Conservation (phyloP, 2,888 invertebrate genomes). For the Drosophila quinaria region DNA sequence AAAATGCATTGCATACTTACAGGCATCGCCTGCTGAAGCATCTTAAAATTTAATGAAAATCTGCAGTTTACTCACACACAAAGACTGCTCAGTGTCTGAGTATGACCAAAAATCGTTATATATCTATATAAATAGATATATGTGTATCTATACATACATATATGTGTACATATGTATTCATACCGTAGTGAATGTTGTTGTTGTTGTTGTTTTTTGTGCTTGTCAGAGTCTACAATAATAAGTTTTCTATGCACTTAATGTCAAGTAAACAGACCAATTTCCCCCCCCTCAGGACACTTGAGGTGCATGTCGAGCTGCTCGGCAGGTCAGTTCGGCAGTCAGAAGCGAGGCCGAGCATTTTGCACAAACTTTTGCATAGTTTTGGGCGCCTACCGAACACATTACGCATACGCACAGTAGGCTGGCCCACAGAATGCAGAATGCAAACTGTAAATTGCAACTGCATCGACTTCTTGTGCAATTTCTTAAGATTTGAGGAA, state of each 20-base stretch:
- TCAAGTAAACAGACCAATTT: conserved; percentile 74
- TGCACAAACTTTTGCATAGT: conserved; percentile 68
- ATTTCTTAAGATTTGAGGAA: conserved; percentile 71
- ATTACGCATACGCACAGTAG: conserved; percentile 72
- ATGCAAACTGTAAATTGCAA: conserved; percentile 42
- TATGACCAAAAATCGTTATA: conserved; percentile 63
- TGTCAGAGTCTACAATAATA: conserved; percentile 81
- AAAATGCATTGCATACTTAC: conserved; percentile 73
- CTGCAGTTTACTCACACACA: conserved; percentile 50
- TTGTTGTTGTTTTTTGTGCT: conserved; percentile 70
- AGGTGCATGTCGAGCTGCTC: conserved; percentile 53
- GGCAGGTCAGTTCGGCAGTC: conserved; percentile 48
- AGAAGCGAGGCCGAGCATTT: conserved; percentile 12
- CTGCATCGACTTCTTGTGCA: conserved; percentile 72
- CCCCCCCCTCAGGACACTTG: conserved; percentile 27
- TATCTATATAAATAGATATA: conserved; percentile 32
- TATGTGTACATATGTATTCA: conserved; percentile 13
- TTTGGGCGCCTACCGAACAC: conserved; percentile 57
- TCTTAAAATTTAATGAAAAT: conserved; percentile 83
- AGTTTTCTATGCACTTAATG: conserved; percentile 79
- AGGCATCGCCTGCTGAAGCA: conserved; percentile 47
- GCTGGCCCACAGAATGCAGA: conserved; percentile 23
- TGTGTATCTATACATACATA: conserved; percentile 30
- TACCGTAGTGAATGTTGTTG: conserved; percentile 21
- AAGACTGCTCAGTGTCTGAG: conserved; percentile 55